Evolutionary conservation across 1,140 invertebrate species (phyloP).

Genomic region (Harpegnathos saltator): DNA sequence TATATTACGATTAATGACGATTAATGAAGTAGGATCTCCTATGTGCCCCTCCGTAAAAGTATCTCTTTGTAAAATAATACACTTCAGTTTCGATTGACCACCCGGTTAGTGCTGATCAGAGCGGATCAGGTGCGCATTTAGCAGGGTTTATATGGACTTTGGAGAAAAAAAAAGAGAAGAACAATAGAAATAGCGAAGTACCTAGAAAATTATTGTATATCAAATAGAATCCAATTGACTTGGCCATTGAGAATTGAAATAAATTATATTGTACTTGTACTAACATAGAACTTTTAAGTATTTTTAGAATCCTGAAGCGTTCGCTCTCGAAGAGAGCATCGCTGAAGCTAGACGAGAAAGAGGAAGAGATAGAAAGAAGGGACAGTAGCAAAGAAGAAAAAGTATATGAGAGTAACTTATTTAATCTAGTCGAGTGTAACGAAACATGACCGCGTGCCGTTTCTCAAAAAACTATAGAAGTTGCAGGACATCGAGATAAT

Average conservation of each 20-base stretch:
- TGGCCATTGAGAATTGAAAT: conserved; percentile 79
- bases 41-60: background rate
- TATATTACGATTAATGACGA: conserved; percentile 15
- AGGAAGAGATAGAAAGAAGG: conserved; percentile 18
- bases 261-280: conserved; percentile 73
- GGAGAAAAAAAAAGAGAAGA: conserved; percentile 1
- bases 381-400: conserved; percentile 28
- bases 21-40: background rate
- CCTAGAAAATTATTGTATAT: conserved; percentile 64
- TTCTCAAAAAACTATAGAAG: background rate
- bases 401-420: conserved; percentile 55
- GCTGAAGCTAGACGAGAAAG: background rate
- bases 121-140: conserved; percentile 57
- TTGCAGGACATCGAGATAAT: background rate
- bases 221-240: conserved; percentile 75
- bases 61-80: conserved; percentile 18
- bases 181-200: conserved; percentile 50
- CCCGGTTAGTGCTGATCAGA: background rate
- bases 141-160: conserved; percentile 77
- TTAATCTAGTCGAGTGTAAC: conserved; percentile 69
- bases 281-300: conserved; percentile 51
- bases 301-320: conserved; percentile 53
- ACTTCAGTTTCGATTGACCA: conserved; percentile 4
- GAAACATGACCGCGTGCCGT: no score
- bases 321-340: background rate